Conservation (phyloP, 2,888 invertebrate species). For the Galeopsomyia nigrocyanea region DNA sequence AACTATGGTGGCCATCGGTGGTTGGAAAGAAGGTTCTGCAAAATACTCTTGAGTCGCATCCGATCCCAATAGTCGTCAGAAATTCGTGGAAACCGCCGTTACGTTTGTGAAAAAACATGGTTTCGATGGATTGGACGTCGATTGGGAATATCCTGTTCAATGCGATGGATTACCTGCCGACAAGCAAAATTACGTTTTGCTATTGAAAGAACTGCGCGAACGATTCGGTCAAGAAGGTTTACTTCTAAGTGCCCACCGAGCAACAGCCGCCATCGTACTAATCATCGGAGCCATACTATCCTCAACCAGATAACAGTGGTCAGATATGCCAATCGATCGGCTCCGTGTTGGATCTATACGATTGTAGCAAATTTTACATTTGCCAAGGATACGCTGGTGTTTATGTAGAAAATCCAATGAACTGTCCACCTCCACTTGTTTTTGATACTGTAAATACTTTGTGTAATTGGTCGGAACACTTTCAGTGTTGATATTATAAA, state of each 20-base stretch:
- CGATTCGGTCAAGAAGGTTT: slow-evolving; percentile 71
- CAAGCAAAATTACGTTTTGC: slow-evolving; percentile 69
- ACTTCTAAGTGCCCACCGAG: slow-evolving; percentile 53
- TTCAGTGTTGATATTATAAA: no score
- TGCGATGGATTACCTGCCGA: slow-evolving; percentile 71
- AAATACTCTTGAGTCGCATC: slow-evolving; percentile 69
- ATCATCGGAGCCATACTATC: no score
- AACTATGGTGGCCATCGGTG: slow-evolving; percentile 77
- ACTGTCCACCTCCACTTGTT: no score
- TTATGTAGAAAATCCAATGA: no score
- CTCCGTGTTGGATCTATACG: no score
- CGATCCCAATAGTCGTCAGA: slow-evolving; percentile 66
- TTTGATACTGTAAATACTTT: no score
- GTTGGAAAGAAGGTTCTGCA: slow-evolving; percentile 78
- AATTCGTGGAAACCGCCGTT: slow-evolving; percentile 73
- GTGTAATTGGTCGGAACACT: no score
- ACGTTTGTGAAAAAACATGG: slow-evolving; percentile 71
- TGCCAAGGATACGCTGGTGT: no score
- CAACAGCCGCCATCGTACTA: no score
- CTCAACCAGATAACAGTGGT: no score
- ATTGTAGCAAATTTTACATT: no score
- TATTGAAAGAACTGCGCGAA: slow-evolving; percentile 72
- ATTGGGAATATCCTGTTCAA: slow-evolving; percentile 81
- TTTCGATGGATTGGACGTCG: slow-evolving; percentile 81
- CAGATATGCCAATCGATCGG: no score